Evolutionary conservation across 2,797 vertebrate genomes (phyloP).

Genomic region (Ctenopoma kingsleyae): DNA sequence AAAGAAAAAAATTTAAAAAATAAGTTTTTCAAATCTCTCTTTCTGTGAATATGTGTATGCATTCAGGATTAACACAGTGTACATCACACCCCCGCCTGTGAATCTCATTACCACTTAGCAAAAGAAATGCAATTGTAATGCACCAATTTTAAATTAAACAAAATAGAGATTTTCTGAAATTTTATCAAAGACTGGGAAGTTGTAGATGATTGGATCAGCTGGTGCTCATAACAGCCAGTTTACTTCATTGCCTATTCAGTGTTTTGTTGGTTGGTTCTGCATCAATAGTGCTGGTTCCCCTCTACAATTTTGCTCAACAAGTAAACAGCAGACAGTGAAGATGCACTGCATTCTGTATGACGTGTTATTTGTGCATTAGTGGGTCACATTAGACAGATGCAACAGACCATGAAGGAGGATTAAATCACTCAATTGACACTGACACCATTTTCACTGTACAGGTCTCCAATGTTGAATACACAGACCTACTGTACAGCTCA

Average conservation of each 20-base stretch:
- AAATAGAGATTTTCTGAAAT: background rate
- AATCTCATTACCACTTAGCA: too few species aligned
- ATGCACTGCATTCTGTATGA: background rate
- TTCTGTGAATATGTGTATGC: too few species aligned
- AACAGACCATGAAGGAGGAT: constrained; percentile 78
- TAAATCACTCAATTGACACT: constrained; percentile 69
- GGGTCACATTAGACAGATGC: constrained; percentile 65
- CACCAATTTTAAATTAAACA: background rate
- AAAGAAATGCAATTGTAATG: background rate
- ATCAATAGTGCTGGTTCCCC: background rate
- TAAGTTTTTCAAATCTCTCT: too few species aligned
- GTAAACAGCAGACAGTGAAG: background rate
- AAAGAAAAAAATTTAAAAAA: background rate
- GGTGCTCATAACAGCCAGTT: background rate
- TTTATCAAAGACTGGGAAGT: background rate
- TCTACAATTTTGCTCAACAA: background rate
- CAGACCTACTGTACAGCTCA: constrained; percentile 13
- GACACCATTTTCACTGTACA: constrained; percentile 36
- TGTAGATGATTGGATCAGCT: too few species aligned
- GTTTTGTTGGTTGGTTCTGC: background rate
- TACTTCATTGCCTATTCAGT: background rate
- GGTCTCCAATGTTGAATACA: constrained; percentile 46
- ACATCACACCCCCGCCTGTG: too few species aligned
- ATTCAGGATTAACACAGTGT: too few species aligned
- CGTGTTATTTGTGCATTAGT: constrained; percentile 21